phyloP scores from a whole-genome alignment of 2,888 invertebrate genomes.

The Eupsilia transversa region DNA sequence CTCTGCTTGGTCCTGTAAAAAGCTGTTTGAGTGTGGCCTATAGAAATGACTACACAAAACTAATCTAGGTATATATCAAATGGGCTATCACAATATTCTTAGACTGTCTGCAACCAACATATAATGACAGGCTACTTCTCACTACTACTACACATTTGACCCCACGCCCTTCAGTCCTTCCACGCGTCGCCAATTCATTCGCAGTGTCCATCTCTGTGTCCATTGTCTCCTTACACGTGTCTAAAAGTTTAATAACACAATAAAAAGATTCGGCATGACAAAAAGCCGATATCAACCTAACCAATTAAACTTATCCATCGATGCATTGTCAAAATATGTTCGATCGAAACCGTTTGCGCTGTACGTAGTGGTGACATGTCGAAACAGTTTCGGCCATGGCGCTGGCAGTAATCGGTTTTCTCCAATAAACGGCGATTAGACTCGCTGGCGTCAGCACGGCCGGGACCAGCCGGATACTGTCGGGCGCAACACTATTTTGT shows the following conservation, averaged over 20 bases:
- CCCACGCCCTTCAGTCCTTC: not conserved
- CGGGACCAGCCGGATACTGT: conserved; percentile 79
- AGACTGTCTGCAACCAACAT: not conserved
- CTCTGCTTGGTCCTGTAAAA: not conserved
- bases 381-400: conserved; percentile 85
- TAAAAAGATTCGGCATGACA: conserved; percentile 12
- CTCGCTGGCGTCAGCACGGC: conserved; percentile 89
- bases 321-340: conserved; percentile 65
- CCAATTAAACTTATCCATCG: conserved; percentile 52
- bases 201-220: conserved; percentile 2
- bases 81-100: not conserved
- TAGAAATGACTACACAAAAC: not conserved
- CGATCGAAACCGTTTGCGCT: conserved; percentile 38
- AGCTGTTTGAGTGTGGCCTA: not conserved
- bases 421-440: conserved; percentile 91
- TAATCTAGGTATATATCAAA: too few species aligned
- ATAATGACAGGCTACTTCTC: not conserved
- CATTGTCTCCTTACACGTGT: conserved; percentile 29
- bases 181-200: conserved; percentile 14
- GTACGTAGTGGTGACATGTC: conserved; percentile 85
- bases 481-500: conserved; percentile 65
- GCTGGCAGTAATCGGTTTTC: conserved; percentile 88
- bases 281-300: conserved; percentile 36
- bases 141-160: conserved; percentile 1
- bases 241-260: conserved; percentile 21